Evolutionary conservation across 37 sponge, comb jelly and placozoan species (phyloP).

Genomic region (Tethya wilhelma): DNA sequence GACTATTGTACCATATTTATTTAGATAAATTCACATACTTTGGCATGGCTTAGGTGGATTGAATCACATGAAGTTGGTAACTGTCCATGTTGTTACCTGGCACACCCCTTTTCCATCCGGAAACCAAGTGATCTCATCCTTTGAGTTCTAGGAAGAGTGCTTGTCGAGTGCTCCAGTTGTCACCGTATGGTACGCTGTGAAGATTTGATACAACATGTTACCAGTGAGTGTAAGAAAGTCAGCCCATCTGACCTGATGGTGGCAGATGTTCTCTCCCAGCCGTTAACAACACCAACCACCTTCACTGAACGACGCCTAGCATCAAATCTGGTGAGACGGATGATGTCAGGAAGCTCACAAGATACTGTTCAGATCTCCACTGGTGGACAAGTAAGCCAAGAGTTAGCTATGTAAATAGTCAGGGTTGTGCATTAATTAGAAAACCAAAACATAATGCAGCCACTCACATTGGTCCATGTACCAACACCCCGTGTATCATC

Average conservation of each 20-base stretch:
- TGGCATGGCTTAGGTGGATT: not conserved
- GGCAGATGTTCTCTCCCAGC: not conserved
- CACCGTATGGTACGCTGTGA: not conserved
- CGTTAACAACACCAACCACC: not conserved
- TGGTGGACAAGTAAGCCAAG: not conserved
- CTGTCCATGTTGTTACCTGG: not conserved
- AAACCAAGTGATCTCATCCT: not conserved
- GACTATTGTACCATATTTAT: not conserved
- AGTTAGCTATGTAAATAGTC: not conserved
- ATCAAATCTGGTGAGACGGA: not conserved
- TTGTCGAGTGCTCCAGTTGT: not conserved
- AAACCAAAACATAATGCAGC: not conserved
- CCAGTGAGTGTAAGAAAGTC: not conserved
- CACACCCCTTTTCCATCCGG: not conserved
- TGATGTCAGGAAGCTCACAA: not conserved
- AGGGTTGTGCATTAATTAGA: not conserved
- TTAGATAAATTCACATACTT: too few relatives aligned
- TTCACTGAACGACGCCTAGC: not conserved
- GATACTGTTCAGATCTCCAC: not conserved
- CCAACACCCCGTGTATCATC: not conserved
- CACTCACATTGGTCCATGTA: not conserved
- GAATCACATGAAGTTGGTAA: not conserved
- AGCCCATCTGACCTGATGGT: not conserved
- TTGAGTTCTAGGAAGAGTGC: not conserved
- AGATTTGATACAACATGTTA: not conserved